Conservation (phyloP, 1,140 invertebrate genomes). For the Drosophila triauraria region DNA sequence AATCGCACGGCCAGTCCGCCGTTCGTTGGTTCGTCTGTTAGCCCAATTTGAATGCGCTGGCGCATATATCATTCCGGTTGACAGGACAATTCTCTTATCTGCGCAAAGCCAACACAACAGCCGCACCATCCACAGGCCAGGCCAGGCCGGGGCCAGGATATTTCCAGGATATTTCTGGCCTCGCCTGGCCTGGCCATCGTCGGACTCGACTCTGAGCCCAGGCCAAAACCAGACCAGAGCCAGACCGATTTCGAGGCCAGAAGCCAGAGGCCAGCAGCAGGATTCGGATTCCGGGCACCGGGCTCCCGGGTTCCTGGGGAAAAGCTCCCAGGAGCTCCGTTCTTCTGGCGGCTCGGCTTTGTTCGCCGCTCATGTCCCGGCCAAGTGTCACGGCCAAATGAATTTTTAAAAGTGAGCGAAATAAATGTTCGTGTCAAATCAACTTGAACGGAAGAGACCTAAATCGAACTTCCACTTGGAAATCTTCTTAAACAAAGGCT, state of each 20-base stretch:
- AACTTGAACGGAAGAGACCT: conserved; percentile 10
- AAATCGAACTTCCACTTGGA: background rate
- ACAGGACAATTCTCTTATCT: conserved; percentile 85
- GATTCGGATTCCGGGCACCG: conserved; percentile 1
- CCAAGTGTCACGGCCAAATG: conserved; percentile 59
- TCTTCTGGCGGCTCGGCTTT: conserved; percentile 31
- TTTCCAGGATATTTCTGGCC: conserved; percentile 39
- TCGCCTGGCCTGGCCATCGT: conserved; percentile 38
- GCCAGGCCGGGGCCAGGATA: conserved; percentile 13
- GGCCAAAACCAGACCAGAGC: conserved; percentile 49
- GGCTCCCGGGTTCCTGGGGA: background rate
- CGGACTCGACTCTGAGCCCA: conserved; percentile 14
- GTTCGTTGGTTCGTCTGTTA: conserved; percentile 68
- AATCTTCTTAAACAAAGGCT: background rate
- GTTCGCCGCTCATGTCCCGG: conserved; percentile 39
- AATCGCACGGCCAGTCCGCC: conserved; percentile 51
- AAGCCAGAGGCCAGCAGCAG: conserved; percentile 24
- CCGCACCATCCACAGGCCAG: conserved; percentile 45
- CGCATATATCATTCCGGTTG: conserved; percentile 85
- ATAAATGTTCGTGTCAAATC: conserved; percentile 38
- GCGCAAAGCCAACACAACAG: conserved; percentile 84
- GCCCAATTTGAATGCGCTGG: conserved; percentile 85
- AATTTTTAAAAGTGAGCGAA: conserved; percentile 68
- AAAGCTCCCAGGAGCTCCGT: conserved; percentile 16
- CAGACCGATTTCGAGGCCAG: conserved; percentile 39